phyloP scores from a whole-genome alignment of 2,888 invertebrate species.

The Chrysotoxum bicinctum region DNA sequence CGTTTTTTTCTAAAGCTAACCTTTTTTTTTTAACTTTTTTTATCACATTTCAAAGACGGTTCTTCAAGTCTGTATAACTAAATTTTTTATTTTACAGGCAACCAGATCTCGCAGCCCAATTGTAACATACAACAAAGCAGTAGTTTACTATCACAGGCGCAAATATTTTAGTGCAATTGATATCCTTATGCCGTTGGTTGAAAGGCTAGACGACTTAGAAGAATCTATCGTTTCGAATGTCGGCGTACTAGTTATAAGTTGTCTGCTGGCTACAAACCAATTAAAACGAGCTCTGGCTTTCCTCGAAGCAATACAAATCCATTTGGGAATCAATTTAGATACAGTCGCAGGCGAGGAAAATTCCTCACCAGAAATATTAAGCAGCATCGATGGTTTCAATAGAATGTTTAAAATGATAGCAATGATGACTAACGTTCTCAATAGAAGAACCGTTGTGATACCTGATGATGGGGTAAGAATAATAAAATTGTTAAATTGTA shows the following conservation, averaged over 20 bases:
- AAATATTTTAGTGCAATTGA: slow-evolving; percentile 80
- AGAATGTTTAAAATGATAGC: slow-evolving; percentile 78
- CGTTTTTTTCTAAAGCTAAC: too few relatives aligned
- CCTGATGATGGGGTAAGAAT: slow-evolving; percentile 78
- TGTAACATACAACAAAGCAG: slow-evolving; percentile 79
- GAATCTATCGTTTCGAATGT: slow-evolving; percentile 77
- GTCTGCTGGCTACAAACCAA: slow-evolving; percentile 80
- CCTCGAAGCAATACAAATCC: slow-evolving; percentile 78
- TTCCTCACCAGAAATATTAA: slow-evolving; percentile 63
- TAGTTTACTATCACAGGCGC: slow-evolving; percentile 79
- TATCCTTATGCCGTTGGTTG: slow-evolving; percentile 76
- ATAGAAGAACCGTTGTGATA: slow-evolving; percentile 77
- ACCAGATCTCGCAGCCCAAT: slow-evolving; percentile 73
- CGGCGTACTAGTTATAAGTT: slow-evolving; percentile 78
- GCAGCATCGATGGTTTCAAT: slow-evolving; percentile 74
- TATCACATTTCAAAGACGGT: too few relatives aligned
- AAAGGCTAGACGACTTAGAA: slow-evolving; percentile 78
- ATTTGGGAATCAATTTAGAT: slow-evolving; percentile 74
- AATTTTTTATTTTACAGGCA: slow-evolving; percentile 2
- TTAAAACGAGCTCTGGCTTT: slow-evolving; percentile 79
- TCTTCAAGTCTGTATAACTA: background rate
- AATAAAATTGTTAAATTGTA: background rate
- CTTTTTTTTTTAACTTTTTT: too few relatives aligned
- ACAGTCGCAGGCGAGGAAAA: slow-evolving; percentile 70
- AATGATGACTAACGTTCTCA: slow-evolving; percentile 78